phyloP scores from a whole-genome alignment of 2,888 invertebrate genomes.

The Unio pictorum region DNA sequence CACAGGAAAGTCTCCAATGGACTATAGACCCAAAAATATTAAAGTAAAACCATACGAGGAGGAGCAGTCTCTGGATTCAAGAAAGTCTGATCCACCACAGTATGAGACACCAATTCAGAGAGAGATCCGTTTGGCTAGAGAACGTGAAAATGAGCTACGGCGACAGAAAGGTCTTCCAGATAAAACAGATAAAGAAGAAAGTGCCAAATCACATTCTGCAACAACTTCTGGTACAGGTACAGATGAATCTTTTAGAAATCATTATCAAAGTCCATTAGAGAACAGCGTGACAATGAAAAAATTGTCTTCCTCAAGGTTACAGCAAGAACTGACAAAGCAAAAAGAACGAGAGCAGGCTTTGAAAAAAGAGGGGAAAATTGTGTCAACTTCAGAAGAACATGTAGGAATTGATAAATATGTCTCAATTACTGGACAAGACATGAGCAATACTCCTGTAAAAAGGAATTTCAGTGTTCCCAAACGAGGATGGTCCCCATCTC shows the following conservation, averaged over 20 bases:
- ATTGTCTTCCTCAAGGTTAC: conserved; percentile 80
- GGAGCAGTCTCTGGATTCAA: conserved; percentile 11
- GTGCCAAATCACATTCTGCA: conserved; percentile 1
- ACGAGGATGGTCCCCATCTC: conserved; percentile 12
- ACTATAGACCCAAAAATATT: not conserved
- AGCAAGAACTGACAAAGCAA: conserved; percentile 90
- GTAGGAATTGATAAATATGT: conserved; percentile 72
- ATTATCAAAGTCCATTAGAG: conserved; percentile 5
- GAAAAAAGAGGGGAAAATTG: conserved; percentile 77
- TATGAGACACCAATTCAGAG: conserved; percentile 74
- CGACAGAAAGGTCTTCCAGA: conserved; percentile 62
- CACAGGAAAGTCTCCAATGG: conserved; percentile 27
- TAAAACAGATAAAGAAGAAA: conserved; percentile 14
- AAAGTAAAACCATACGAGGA: conserved; percentile 20
- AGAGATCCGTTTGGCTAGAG: conserved; percentile 74
- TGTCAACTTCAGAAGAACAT: conserved; percentile 76
- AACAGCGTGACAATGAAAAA: conserved; percentile 57
- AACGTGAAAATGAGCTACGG: conserved; percentile 74
- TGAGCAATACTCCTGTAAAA: conserved; percentile 36
- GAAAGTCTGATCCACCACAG: conserved; percentile 9
- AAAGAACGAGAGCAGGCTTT: conserved; percentile 88
- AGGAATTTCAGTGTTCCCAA: conserved; percentile 54
- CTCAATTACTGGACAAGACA: conserved; percentile 46
- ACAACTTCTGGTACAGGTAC: not conserved
- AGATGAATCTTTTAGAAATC: not conserved